These are phyloP conservation scores for Amyelois transitella DNA, from an alignment of 1,140 invertebrate genomes.

Conservation along the genomic window DNA sequence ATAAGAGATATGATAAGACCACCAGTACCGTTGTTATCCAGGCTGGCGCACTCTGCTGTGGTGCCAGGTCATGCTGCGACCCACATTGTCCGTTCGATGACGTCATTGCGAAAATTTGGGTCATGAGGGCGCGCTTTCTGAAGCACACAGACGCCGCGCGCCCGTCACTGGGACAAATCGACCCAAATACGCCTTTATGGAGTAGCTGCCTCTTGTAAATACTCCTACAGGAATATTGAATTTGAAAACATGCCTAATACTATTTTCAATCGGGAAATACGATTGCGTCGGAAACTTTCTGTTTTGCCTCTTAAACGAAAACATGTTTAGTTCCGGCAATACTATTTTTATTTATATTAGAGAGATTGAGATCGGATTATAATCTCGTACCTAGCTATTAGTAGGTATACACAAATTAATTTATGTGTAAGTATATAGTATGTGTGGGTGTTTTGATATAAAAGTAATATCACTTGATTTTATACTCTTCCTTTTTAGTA, in stretches of 20 bases:
- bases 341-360: not conserved
- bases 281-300: not conserved
- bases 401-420: too few species aligned
- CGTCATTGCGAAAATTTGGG: slow-evolving; percentile 61
- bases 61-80: slow-evolving; percentile 30
- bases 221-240: not conserved
- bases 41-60: not conserved
- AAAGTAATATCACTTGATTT: too few species aligned
- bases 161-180: slow-evolving; percentile 30
- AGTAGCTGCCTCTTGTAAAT: not conserved
- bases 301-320: not conserved
- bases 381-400: too few species aligned
- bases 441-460: too few species aligned
- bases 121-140: slow-evolving; percentile 45
- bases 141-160: slow-evolving; percentile 15
- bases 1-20: too few species aligned
- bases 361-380: too few species aligned
- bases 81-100: slow-evolving; percentile 54
- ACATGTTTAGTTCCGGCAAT: not conserved
- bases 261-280: not conserved
- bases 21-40: not conserved
- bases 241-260: not conserved
- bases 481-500: too few species aligned
- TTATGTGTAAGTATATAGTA: too few species aligned
- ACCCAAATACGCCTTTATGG: slow-evolving; percentile 22